Evolutionary conservation across 1,140 invertebrate genomes (phyloP), one percentile per base, ranked within the genome.

Genomic region (Popillia japonica): DNA sequence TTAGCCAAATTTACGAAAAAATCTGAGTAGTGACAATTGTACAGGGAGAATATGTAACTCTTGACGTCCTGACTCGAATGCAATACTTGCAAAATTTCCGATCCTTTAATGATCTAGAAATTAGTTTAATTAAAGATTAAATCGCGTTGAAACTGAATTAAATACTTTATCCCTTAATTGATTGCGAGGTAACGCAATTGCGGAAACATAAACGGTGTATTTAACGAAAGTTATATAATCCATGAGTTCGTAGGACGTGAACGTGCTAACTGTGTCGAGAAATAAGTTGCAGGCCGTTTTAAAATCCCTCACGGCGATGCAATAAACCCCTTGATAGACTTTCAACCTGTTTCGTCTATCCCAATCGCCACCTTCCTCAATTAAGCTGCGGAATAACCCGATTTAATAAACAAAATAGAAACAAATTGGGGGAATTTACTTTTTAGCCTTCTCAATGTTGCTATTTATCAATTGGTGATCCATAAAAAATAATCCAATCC

Each of bases 211-310:
- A 0, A 97, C 95, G 1, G 96, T 95, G 84, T 97, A 98, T 17
- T 93, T 92, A 14, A 97, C 94, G 87, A 98, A 96, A 0, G 91
- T 92, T 82, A 93, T 92, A 83, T 97, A 99, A 85, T 98, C 96
- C 93, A 99, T 98, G 40, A 99, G 89, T 87, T 99, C 98, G 86
- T 99, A 99, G n/a, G 96, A 98, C 17, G 98, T 99, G 87, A 99
- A 99, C 14, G 98, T 99, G 76, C 98, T 98, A n/a, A 99, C 96
- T 61, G 98, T 98, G 85, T 99, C 98, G 79, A 99, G 90, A 86
- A 99, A 99, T 48, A 98, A 92, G 59, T 92, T 92, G 3, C 98
- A 96, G 10, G 98, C 97, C 83, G 92, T 92, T 86, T 96, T 96
- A 85, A 99, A 99, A 85, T 99, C 96, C 78, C 98, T 89, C 42